These are phyloP conservation scores for Neodiprion fabricii DNA, from an alignment of 1,140 invertebrate genomes.

Conservation along the genomic window DNA sequence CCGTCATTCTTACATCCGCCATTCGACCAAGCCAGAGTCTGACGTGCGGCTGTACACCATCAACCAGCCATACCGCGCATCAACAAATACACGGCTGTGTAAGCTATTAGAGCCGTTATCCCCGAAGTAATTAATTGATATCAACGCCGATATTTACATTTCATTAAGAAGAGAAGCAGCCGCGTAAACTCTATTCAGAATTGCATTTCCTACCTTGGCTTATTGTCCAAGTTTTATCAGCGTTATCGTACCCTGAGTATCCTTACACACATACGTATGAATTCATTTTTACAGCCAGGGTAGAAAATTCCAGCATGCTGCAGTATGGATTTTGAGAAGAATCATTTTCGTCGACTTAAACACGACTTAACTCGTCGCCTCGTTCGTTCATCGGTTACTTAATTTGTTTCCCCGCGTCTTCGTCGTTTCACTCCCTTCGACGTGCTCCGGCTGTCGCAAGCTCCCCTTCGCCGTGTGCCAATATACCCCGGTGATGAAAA, in stretches of 20 bases:
- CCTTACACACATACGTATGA: background rate
- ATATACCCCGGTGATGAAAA: constrained; percentile 24
- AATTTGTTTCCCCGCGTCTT: no score
- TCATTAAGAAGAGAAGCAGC: background rate
- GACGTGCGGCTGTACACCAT: background rate
- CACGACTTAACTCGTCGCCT: no score
- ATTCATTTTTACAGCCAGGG: background rate
- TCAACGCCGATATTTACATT: background rate
- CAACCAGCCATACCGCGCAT: background rate
- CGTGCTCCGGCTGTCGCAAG: no score
- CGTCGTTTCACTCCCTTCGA: no score
- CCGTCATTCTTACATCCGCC: background rate
- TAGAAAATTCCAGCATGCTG: background rate
- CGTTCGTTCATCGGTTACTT: no score
- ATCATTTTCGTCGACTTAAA: background rate
- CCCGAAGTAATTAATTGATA: background rate
- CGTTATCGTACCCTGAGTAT: background rate
- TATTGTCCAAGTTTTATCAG: no score
- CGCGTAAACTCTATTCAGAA: background rate
- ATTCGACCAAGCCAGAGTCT: background rate
- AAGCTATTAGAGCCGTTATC: background rate
- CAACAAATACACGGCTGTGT: background rate
- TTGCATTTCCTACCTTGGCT: background rate
- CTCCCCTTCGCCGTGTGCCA: no score
- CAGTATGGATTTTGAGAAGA: background rate